Evolutionary conservation across 1,140 invertebrate species (phyloP).

Genomic region (Macrotrachela quadricornifera): DNA sequence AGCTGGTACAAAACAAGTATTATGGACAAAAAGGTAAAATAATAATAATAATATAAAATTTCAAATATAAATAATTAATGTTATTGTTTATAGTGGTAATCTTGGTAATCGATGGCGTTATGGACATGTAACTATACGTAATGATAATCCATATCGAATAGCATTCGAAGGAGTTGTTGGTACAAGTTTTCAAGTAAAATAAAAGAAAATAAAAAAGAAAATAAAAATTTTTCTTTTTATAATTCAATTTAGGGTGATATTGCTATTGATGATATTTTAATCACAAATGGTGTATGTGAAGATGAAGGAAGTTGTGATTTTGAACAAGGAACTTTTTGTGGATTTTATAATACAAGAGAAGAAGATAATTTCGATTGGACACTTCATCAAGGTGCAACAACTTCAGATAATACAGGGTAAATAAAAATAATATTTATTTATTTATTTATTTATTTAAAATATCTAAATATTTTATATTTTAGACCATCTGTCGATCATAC

Average conservation of each 20-base stretch:
- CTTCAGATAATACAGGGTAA: background rate
- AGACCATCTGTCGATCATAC: conserved; percentile 3
- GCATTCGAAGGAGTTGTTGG: background rate
- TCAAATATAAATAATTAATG: too few relatives aligned
- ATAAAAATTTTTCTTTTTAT: background rate
- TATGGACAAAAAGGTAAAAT: background rate
- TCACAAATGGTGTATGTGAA: conserved; percentile 17
- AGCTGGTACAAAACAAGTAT: background rate
- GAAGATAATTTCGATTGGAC: conserved; percentile 12
- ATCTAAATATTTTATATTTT: too few relatives aligned
- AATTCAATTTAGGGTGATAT: conserved; percentile 16
- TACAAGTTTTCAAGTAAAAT: background rate
- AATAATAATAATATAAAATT: too few relatives aligned
- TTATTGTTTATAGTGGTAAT: background rate
- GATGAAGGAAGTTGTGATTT: conserved; percentile 12
- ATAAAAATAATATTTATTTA: too few relatives aligned
- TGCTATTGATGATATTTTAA: conserved; percentile 25
- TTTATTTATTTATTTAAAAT: too few relatives aligned
- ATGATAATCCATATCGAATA: background rate
- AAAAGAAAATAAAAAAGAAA: background rate
- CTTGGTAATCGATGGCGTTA: conserved; percentile 6
- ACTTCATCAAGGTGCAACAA: conserved; percentile 1
- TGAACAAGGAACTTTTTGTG: conserved; percentile 13
- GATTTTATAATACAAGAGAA: conserved; percentile 11
- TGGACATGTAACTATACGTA: conserved; percentile 1